Base-by-base conservation (phyloP, 2,797 vertebrate genomes). In the Podarcis siculus region DNA sequence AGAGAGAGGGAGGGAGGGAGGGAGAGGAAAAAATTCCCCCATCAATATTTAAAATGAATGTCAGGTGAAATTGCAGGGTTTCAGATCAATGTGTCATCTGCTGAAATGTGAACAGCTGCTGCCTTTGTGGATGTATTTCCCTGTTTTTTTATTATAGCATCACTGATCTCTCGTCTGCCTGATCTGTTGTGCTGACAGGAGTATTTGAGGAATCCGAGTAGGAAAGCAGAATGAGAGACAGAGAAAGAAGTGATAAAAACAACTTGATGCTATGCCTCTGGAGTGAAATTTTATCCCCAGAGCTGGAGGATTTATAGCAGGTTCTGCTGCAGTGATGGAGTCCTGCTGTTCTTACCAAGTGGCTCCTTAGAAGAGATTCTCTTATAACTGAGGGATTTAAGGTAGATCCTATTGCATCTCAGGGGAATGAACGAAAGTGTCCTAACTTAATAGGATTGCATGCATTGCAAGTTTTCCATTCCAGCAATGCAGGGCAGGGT, bases 31-130 rank as follows among this genome's bases (percentile, higher is more conserved):
- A 69, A 82, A 61, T 61, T 69, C 37, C 49, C 89, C 39, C 78
- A 78, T 81, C 86, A 90, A 90, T 90, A 90, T 90, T 90, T 87
- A 81, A 90, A 80, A 87, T 81, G 78, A 82, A 32, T 87, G 86
- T 87, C 89, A 90, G 64, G 86, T 87, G 79, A 87, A 90, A 90
- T 90, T 85, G 83, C 86, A 76, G 83, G 86, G 78, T 90, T 90
- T 85, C 89, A 90, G 82, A 87, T 85, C 89, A 81, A 72, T 82
- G 89, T 87, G 86, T 87, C 89, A 90, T 61, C 37, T 90, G 64
- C 64, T 85, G 86, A 87, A 87, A 90, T 90, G 72, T 85, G 89
- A 87, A 81, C 81, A 90, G 78, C 82, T 85, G 89, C 82, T 64
- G 49, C 82, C 85, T 90, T 90, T 85, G 61, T 90, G 78, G n/a